Evolutionary conservation across 2,888 invertebrate genomes (phyloP).

Genomic region (Xanthorhoe spadicearia): DNA sequence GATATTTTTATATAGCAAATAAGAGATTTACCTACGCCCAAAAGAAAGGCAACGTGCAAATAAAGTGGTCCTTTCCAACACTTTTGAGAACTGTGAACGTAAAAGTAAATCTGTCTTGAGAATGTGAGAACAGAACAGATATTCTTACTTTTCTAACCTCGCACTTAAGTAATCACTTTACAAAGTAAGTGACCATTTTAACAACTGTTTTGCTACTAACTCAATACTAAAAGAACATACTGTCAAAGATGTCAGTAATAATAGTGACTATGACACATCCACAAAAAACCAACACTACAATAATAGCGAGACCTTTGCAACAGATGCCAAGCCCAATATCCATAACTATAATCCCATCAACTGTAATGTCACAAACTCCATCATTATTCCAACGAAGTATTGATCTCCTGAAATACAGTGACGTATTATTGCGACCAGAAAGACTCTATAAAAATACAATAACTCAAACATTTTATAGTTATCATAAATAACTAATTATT

Average conservation of each 20-base stretch:
- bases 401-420: background rate
- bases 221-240: background rate
- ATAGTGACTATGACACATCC: background rate
- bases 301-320: slow-evolving; percentile 15
- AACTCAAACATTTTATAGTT: too few species aligned
- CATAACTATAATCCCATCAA: slow-evolving; percentile 39
- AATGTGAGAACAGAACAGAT: too few species aligned
- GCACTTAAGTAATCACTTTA: too few species aligned
- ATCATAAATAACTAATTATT: too few species aligned
- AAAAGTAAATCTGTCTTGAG: too few species aligned
- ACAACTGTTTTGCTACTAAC: background rate
- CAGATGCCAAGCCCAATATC: slow-evolving; percentile 39
- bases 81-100: too few species aligned
- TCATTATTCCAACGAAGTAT: slow-evolving; percentile 20
- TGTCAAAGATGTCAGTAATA: background rate
- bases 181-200: too few species aligned
- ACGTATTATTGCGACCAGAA: background rate
- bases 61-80: too few species aligned
- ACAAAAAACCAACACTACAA: slow-evolving; percentile 3
- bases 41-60: too few species aligned
- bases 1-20: too few species aligned
- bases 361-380: slow-evolving; percentile 34
- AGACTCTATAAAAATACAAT: background rate
- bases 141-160: too few species aligned
- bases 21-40: too few species aligned